phyloP scores from a whole-genome alignment of 92 coral and sea anemone species.

The Virgularia gustaviana region DNA sequence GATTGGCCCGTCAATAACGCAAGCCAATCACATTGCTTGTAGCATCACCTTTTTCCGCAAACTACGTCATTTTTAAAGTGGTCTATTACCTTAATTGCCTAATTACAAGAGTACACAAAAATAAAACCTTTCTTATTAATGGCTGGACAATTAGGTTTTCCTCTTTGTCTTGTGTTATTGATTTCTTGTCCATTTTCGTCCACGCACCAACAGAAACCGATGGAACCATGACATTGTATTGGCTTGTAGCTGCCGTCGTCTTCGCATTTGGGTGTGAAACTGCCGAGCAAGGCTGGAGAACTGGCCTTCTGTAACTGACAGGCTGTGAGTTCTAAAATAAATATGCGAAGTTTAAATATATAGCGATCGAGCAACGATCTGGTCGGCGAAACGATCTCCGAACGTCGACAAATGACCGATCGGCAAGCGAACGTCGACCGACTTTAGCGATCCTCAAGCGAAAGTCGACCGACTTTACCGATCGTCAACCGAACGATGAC shows the following conservation, averaged over 20 bases:
- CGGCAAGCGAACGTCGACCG: too few relatives aligned
- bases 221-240: conserved; percentile 60
- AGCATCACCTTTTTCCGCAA: too few relatives aligned
- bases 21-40: too few relatives aligned
- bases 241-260: conserved; percentile 61
- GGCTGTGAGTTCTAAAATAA: conserved; percentile 62
- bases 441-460: too few relatives aligned
- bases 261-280: conserved; percentile 70
- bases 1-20: too few relatives aligned
- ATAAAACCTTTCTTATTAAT: not conserved
- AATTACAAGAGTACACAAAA: too few relatives aligned
- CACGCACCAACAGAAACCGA: conserved; percentile 89
- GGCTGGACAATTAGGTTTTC: not conserved
- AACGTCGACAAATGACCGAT: too few relatives aligned
- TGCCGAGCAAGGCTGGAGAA: conserved; percentile 65
- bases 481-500: too few relatives aligned
- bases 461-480: too few relatives aligned
- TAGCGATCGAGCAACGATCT: not conserved
- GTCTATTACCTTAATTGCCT: too few relatives aligned
- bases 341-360: not conserved
- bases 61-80: too few relatives aligned
- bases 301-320: conserved; percentile 68
- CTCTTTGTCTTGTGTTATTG: conserved; percentile 61
- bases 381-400: too few relatives aligned
- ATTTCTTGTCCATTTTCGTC: conserved; percentile 74